Conservation (phyloP, 2,888 invertebrate species). For the Himalopsyche anomala region DNA sequence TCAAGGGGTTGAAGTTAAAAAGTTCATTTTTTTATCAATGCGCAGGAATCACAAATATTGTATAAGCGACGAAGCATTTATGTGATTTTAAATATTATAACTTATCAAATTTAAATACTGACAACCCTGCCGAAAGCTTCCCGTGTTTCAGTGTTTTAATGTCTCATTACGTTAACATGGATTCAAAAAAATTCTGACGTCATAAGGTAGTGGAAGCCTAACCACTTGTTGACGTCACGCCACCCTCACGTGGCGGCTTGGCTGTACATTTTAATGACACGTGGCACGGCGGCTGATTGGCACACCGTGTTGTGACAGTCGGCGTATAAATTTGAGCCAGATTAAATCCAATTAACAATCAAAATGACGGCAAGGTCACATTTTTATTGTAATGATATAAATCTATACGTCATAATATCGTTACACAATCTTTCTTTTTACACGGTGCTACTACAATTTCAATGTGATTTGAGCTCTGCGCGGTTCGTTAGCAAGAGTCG, state of each 20-base stretch:
- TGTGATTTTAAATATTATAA: too few relatives aligned
- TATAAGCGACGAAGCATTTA: too few relatives aligned
- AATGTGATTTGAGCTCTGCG: too few relatives aligned
- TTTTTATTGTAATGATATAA: neutral
- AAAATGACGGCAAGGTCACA: neutral
- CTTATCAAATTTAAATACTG: neutral
- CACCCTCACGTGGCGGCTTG: neutral
- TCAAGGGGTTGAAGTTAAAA: too few relatives aligned
- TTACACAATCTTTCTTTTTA: too few relatives aligned
- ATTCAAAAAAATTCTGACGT: neutral
- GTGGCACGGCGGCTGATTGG: neutral
- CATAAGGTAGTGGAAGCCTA: neutral
- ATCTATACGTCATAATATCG: too few relatives aligned
- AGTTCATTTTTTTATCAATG: too few relatives aligned
- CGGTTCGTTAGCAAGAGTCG: too few relatives aligned
- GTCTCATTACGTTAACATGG: neutral
- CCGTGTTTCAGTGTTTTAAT: slow-evolving; percentile 6
- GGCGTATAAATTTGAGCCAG: neutral
- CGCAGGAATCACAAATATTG: too few relatives aligned
- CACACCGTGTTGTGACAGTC: neutral
- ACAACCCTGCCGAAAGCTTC: neutral
- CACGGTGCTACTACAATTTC: too few relatives aligned
- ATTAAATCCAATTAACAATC: neutral
- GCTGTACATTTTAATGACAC: neutral
- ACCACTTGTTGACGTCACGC: slow-evolving; percentile 16